These are phyloP conservation scores for Sarcophaga caerulescens DNA, from an alignment of 2,888 invertebrate species.

Conservation along the genomic window DNA sequence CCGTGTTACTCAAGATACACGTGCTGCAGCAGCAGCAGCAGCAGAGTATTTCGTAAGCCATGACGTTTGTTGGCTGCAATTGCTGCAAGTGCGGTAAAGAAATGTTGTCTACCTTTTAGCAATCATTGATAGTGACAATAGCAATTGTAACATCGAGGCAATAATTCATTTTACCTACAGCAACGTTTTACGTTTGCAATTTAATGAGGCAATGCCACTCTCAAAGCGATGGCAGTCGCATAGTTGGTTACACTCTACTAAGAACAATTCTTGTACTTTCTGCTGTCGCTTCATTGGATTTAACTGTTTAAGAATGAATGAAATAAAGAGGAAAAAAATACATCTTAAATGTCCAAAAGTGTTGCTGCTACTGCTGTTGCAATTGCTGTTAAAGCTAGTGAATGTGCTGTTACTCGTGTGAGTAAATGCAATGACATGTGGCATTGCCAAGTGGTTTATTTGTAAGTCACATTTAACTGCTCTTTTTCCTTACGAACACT, in stretches of 20 bases:
- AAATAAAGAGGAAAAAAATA: background rate
- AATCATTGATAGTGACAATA: conserved; percentile 67
- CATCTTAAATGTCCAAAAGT: background rate
- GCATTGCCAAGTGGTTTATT: conserved; percentile 62
- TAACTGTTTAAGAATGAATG: too few relatives aligned
- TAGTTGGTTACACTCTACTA: background rate
- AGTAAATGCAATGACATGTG: conserved; percentile 54
- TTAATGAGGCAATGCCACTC: conserved; percentile 64
- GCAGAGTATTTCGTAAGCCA: background rate
- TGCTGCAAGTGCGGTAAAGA: background rate
- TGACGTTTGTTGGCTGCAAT: too few relatives aligned
- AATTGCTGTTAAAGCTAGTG: background rate
- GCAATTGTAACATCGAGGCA: conserved; percentile 67
- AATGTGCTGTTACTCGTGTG: conserved; percentile 21
- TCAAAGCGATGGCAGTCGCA: background rate
- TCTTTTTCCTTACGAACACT: background rate
- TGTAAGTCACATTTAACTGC: conserved; percentile 52
- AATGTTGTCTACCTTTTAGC: conserved; percentile 51
- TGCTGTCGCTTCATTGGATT: too few relatives aligned
- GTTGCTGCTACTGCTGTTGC: background rate
- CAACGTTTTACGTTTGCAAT: conserved; percentile 64
- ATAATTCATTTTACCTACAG: conserved; percentile 69
- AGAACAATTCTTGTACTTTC: too few relatives aligned
- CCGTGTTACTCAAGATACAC: background rate
- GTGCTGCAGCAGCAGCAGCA: background rate